These are phyloP conservation scores for Litoditis marina DNA, from an alignment of 2,888 invertebrate species.

Conservation along the genomic window DNA sequence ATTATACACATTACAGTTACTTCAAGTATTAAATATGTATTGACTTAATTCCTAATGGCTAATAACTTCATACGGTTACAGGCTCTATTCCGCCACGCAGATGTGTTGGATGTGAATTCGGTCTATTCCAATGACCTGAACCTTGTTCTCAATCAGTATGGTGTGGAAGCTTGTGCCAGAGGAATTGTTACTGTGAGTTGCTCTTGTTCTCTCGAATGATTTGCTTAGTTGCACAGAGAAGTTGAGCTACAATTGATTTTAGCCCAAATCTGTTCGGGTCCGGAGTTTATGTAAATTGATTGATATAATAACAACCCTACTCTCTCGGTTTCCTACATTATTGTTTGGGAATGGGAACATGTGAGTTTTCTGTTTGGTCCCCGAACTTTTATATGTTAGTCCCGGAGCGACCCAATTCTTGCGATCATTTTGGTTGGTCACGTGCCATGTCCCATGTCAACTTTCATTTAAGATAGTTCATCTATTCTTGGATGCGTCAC, in stretches of 20 bases:
- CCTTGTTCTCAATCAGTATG: slow-evolving; percentile 79
- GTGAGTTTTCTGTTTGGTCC: background rate
- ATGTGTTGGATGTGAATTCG: slow-evolving; percentile 70
- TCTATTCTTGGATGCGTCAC: background rate
- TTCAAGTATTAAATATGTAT: background rate
- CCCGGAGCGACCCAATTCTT: too few species aligned
- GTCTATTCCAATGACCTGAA: slow-evolving; percentile 88
- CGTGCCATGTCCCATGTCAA: too few species aligned
- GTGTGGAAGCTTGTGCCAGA: slow-evolving; percentile 89
- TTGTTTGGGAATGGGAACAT: too few species aligned
- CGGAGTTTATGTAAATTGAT: background rate
- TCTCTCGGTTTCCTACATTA: too few species aligned
- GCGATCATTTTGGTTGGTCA: too few species aligned
- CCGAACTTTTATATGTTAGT: slow-evolving; percentile 1
- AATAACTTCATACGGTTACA: slow-evolving; percentile 55
- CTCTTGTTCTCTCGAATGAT: too few species aligned
- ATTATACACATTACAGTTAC: background rate
- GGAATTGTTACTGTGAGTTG: slow-evolving; percentile 76
- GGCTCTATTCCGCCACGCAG: slow-evolving; percentile 81
- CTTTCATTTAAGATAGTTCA: background rate
- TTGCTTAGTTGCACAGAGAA: too few species aligned
- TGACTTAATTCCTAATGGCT: background rate
- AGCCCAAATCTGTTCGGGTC: slow-evolving; percentile 3
- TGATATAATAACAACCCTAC: too few species aligned
- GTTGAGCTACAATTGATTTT: slow-evolving; percentile 2